These are phyloP conservation scores for Chrysochloris asiatica DNA, from an alignment of 2,113 vertebrate species.

Conservation along the genomic window DNA sequence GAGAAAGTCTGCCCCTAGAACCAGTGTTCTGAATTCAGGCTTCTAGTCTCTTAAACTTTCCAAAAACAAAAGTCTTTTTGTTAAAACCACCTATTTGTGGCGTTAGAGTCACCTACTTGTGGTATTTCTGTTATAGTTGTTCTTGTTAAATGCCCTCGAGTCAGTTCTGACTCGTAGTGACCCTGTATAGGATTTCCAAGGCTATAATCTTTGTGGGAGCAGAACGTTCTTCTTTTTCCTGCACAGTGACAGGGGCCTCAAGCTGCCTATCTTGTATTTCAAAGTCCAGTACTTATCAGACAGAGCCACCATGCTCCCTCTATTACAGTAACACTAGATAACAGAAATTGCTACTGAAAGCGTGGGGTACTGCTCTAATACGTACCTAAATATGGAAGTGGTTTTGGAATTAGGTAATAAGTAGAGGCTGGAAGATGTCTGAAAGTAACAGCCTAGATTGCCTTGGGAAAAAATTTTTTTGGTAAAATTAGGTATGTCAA, in stretches of 20 bases:
- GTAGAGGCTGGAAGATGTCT: background rate
- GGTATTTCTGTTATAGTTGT: too few species aligned
- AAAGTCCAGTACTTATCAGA: too few species aligned
- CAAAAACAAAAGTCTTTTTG: background rate
- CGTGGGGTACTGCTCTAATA: background rate
- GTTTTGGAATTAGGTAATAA: background rate
- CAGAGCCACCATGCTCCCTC: too few species aligned
- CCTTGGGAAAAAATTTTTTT: background rate
- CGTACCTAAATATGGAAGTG: background rate
- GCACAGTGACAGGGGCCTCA: too few species aligned
- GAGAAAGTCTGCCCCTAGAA: background rate
- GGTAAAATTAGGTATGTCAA: background rate
- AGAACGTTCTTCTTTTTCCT: too few species aligned
- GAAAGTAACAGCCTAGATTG: background rate
- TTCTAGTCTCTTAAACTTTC: background rate
- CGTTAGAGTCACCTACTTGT: too few species aligned
- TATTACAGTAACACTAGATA: background rate
- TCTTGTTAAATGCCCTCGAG: too few species aligned
- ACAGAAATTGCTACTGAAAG: background rate
- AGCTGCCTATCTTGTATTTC: too few species aligned
- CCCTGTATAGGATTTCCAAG: too few species aligned
- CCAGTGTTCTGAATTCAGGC: background rate
- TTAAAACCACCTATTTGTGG: background rate
- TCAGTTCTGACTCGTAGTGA: too few species aligned
- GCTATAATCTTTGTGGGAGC: too few species aligned